phyloP scores from a whole-genome alignment of 2,888 invertebrate species.

The Eurytoma californica region DNA sequence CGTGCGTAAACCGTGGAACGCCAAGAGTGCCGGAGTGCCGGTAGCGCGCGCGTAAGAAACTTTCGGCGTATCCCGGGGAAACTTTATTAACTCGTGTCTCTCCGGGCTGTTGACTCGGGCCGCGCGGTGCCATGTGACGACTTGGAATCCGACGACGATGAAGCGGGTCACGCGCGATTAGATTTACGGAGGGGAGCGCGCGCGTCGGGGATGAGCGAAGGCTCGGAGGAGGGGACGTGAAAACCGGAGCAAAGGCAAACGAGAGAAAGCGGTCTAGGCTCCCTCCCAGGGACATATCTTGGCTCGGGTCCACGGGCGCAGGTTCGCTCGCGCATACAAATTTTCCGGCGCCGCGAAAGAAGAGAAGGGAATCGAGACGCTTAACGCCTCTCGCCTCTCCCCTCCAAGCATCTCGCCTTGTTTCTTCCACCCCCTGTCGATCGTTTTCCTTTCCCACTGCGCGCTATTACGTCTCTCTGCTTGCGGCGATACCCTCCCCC shows the following conservation, averaged over 20 bases:
- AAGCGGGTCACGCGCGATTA: constrained; percentile 53
- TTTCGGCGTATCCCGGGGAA: constrained; percentile 24
- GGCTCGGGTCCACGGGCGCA: constrained; percentile 50
- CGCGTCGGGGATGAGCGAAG: neutral
- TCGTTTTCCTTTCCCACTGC: neutral
- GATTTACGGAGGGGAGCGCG: constrained; percentile 40
- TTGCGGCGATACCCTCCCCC: too few species aligned
- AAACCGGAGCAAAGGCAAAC: constrained; percentile 6
- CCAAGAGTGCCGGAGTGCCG: too few species aligned
- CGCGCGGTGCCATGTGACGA: constrained; percentile 34
- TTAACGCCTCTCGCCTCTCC: constrained; percentile 1
- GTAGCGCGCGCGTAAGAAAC: neutral
- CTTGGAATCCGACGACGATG: constrained; percentile 29
- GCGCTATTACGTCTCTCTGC: neutral
- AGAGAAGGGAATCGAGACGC: constrained; percentile 16
- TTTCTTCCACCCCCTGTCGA: neutral
- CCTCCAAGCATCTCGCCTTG: neutral
- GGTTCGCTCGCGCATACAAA: constrained; percentile 48
- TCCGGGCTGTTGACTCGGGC: constrained; percentile 45
- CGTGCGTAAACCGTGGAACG: too few species aligned
- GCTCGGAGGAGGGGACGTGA: neutral
- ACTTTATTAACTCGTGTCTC: constrained; percentile 44
- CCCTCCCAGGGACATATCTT: constrained; percentile 7
- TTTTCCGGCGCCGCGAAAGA: constrained; percentile 4
- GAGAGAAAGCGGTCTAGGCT: neutral